Evolutionary conservation across 2,888 invertebrate species (phyloP).

Genomic region (Mycogona germanica): DNA sequence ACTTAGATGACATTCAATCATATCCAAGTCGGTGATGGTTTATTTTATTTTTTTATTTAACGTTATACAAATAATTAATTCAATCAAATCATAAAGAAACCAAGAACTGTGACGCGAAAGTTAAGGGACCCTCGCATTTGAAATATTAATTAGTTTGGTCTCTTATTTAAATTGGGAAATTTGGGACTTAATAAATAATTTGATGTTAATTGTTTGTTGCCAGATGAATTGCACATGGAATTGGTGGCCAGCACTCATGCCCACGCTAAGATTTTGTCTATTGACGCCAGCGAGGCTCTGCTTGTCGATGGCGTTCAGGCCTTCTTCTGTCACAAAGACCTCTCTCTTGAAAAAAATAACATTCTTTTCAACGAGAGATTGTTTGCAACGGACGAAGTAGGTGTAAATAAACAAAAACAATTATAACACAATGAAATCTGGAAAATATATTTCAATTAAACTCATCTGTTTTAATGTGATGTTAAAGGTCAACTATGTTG

Average conservation of each 20-base stretch:
- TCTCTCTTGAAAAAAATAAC: constrained; percentile 50
- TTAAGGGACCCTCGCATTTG: too few species aligned
- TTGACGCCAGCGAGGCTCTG: constrained; percentile 63
- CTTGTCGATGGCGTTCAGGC: constrained; percentile 64
- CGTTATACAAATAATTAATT: too few species aligned
- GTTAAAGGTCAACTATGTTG: constrained; percentile 43
- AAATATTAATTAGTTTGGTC: too few species aligned
- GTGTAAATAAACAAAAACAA: background rate
- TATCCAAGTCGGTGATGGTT: constrained; percentile 19
- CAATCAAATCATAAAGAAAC: too few species aligned
- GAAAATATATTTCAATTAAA: too few species aligned
- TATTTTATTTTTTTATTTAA: too few species aligned
- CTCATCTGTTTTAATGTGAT: background rate
- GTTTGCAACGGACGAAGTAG: constrained; percentile 61
- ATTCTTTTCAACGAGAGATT: constrained; percentile 75
- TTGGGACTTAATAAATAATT: too few species aligned
- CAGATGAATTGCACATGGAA: constrained; percentile 64
- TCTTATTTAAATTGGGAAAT: too few species aligned
- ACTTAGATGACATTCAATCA: constrained; percentile 79
- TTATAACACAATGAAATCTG: background rate
- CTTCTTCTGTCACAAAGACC: constrained; percentile 63
- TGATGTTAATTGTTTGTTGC: too few species aligned
- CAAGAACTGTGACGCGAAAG: too few species aligned
- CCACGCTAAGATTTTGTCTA: constrained; percentile 61
- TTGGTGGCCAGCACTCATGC: constrained; percentile 68